phyloP scores from a whole-genome alignment of 2,888 invertebrate species.

The Drosophila anomelani region DNA sequence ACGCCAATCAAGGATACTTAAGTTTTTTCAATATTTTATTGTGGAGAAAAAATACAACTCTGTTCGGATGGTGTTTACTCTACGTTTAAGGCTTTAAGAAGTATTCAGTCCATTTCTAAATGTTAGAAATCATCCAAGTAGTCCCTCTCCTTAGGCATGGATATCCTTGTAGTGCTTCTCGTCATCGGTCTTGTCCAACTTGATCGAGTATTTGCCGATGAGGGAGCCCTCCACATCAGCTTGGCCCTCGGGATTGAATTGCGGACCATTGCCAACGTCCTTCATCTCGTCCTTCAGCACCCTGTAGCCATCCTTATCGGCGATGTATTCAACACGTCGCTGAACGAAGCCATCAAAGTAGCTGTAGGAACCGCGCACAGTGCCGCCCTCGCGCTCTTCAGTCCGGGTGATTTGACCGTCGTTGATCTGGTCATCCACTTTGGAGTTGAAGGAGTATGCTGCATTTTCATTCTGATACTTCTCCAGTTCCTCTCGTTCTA shows the following conservation, averaged over 20 bases:
- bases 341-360: constrained; percentile 87
- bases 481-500: constrained; percentile 62
- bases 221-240: constrained; percentile 85
- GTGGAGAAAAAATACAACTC: constrained; percentile 32
- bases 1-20: neutral
- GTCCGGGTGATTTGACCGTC: constrained; percentile 83
- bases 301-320: constrained; percentile 88
- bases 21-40: constrained; percentile 26
- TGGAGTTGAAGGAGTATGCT: constrained; percentile 85
- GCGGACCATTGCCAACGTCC: constrained; percentile 86
- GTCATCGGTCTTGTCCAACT: constrained; percentile 82
- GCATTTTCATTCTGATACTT: constrained; percentile 84
- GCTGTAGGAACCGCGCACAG: constrained; percentile 86
- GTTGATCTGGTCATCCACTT: constrained; percentile 85
- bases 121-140: constrained; percentile 73
- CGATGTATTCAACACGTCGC: constrained; percentile 86
- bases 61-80: constrained; percentile 35
- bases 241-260: constrained; percentile 84
- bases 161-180: constrained; percentile 81
- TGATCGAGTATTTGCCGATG: constrained; percentile 85
- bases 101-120: constrained; percentile 83
- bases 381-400: constrained; percentile 83
- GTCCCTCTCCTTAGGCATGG: constrained; percentile 49
- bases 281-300: constrained; percentile 85
- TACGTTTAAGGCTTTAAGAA: constrained; percentile 45